Base-by-base conservation (phyloP, 1,140 invertebrate species). In the Dendroctonus ponderosae region DNA sequence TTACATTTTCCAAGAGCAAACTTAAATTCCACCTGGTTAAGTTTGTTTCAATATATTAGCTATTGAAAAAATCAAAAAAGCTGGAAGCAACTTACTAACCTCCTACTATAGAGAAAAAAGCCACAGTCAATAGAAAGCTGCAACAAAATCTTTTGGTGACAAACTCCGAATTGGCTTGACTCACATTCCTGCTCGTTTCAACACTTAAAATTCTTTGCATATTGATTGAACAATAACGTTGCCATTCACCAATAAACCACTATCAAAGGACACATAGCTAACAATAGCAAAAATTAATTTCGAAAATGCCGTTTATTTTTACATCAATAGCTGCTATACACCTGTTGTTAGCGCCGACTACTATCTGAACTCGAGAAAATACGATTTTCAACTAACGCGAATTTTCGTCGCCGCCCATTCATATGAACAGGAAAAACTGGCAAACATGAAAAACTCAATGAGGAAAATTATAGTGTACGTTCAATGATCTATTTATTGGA, bases 91-190 rank as follows among this genome's bases (percentile, higher is more conserved):
- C 9, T 15, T 8, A 46, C 66, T 72, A 63, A 66, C 82, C 82
- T 43, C 79, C 80, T 5, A 83, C 64, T 7, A 83, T 51, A 37
- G 78, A 73, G n/a, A 84, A 74, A 57, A 84, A 83, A 5, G 80
- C 79, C 8, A 81, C 71, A 5, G 79, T 80, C 9, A 83, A 76
- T 6, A 82, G 64, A 37, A 81, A 78, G n/a, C 81, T 82, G 56
- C 80, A 80, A 60, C 82, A 84, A 71, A 82, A 79, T 14, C 81
- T 76, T 71, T 83, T 84, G 6, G 82, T 82, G 4, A 84, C 78
- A 64, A 79, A 82, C 68, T 83, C 80, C 62, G 76, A 80, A 0
- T 51, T 68, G n/a, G 50, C 62, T 48, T 53, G 50, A 59, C 63
- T 59, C 14, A 42, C 53, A 12, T 50, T 62, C 12, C 71, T 54